Percentiles rank a stretch among this genome's conserved stretches.
These are phyloP conservation scores for Lipophrys pholis DNA, from an alignment of 2,113 vertebrate genomes.

Conservation along the genomic window DNA sequence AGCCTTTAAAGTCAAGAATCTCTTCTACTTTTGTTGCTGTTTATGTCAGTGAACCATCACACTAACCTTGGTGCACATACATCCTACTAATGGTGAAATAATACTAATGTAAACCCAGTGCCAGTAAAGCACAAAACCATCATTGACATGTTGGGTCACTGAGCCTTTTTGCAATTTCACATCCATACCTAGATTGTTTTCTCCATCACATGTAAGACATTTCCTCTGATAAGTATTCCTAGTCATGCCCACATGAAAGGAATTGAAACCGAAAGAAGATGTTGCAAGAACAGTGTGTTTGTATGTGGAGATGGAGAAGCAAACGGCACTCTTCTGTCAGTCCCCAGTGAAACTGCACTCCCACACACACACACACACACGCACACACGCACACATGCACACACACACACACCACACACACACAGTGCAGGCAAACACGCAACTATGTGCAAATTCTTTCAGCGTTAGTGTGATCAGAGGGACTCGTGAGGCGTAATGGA, in stretches of 20 bases:
- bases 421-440: background rate
- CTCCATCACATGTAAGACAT: conserved; percentile 50
- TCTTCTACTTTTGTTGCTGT: conserved; percentile 48
- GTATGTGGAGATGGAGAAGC: conserved; percentile 28
- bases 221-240: conserved; percentile 50
- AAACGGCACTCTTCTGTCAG: conserved; percentile 22
- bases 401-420: background rate
- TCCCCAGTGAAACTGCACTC: background rate
- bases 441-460: conserved; percentile 40
- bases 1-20: conserved; percentile 36
- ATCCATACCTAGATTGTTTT: conserved; percentile 32
- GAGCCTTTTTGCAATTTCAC: conserved; percentile 33
- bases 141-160: conserved; percentile 22
- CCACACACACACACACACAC: background rate
- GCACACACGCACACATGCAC: background rate
- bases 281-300: conserved; percentile 36
- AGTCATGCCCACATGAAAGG: conserved; percentile 41
- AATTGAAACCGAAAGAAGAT: conserved; percentile 59
- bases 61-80: conserved; percentile 34
- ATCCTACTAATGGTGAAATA: conserved; percentile 48
- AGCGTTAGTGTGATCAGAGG: conserved; percentile 54
- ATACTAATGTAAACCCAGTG: conserved; percentile 37
- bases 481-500: conserved; percentile 44
- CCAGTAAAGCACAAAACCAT: conserved; percentile 24
- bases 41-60: conserved; percentile 60